Evolutionary conservation across 2,797 vertebrate species (phyloP).

Genomic region (Phataginus tricuspis): DNA sequence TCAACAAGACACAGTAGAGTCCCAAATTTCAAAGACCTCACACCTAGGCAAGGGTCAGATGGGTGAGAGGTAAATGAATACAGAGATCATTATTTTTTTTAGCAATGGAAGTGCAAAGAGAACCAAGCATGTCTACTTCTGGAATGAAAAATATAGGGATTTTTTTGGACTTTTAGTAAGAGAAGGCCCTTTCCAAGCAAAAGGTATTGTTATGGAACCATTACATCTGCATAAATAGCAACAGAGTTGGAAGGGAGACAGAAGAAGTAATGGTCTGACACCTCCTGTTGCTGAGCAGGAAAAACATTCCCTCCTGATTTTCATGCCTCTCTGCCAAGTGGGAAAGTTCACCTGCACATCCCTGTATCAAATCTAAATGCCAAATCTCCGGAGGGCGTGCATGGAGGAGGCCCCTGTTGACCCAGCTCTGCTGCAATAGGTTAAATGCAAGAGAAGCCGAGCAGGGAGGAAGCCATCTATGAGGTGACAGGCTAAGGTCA

Average conservation of each 20-base stretch:
- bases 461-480: neutral
- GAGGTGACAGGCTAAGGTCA: constrained; percentile 21
- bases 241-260: constrained; percentile 46
- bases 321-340: constrained; percentile 42
- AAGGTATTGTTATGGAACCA: constrained; percentile 67
- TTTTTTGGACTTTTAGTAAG: neutral
- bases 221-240: constrained; percentile 71
- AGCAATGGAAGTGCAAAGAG: neutral
- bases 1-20: neutral
- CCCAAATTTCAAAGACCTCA: neutral
- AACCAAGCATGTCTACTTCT: neutral
- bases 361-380: constrained; percentile 17
- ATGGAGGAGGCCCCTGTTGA: fast-evolving
- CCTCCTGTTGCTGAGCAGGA: constrained; percentile 48
- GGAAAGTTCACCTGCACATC: constrained; percentile 68
- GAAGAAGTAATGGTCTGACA: constrained; percentile 64
- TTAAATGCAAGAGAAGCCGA: fast-evolving
- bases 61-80: neutral
- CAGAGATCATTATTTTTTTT: neutral
- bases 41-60: neutral
- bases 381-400: neutral
- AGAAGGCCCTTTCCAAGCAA: neutral
- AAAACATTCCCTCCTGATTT: constrained; percentile 70
- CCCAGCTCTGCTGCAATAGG: neutral
- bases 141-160: neutral